phyloP scores from a whole-genome alignment of 2,113 vertebrate species.

The Alligator mississippiensis region DNA sequence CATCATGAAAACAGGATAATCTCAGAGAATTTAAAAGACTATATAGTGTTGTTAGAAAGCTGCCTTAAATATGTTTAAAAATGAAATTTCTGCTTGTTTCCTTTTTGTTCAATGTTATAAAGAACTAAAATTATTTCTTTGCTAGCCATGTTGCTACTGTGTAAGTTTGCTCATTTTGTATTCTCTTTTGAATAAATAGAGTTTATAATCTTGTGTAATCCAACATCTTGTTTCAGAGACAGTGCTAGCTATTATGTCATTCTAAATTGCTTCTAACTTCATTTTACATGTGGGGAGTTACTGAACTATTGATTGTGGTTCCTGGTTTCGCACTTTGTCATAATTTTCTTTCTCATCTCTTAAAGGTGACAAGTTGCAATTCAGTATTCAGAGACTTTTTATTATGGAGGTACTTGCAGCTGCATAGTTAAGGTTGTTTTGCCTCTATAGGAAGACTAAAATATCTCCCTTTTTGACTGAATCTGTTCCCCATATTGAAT shows the following conservation, averaged over 20 bases:
- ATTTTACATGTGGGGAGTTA: neutral
- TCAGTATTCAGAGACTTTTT: neutral
- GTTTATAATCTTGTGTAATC: neutral
- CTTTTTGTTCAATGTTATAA: neutral
- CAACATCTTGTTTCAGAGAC: neutral
- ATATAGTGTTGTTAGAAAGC: neutral
- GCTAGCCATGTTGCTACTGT: neutral
- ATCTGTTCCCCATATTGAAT: neutral
- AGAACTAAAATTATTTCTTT: conserved; percentile 7
- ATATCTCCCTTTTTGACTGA: neutral
- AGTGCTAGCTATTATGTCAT: neutral
- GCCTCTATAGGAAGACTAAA: neutral
- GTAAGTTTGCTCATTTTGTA: neutral
- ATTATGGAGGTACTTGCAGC: neutral
- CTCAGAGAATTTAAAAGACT: conserved; percentile 15
- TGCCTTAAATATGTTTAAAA: neutral
- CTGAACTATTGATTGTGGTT: neutral
- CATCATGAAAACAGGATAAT: conserved; percentile 3
- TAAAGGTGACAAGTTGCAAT: neutral
- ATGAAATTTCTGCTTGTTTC: neutral
- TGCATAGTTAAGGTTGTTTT: neutral
- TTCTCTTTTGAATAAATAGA: conserved; percentile 14
- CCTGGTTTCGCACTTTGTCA: neutral
- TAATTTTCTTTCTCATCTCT: neutral
- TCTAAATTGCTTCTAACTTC: conserved; percentile 29